A percentile compares a stretch with the other conserved stretches of the same genome.
Conservation (phyloP, 2,797 vertebrate genomes). For the Lacerta viridis region DNA sequence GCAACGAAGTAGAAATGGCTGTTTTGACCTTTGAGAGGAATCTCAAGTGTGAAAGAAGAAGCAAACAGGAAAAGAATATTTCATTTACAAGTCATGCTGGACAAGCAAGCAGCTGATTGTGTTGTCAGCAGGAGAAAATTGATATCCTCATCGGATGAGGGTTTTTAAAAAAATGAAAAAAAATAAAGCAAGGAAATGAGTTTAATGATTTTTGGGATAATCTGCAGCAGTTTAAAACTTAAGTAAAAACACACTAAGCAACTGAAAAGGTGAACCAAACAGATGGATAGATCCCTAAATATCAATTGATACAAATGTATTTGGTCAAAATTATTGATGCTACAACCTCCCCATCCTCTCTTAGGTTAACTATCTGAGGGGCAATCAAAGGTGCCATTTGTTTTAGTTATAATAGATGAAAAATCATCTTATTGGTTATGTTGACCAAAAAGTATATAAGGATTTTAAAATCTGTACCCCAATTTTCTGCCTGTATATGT, state of each 20-base stretch:
- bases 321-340: slow-evolving; percentile 14
- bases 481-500: not conserved
- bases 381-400: not conserved
- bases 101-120: not conserved
- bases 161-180: slow-evolving; percentile 1
- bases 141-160: not conserved
- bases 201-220: slow-evolving; percentile 28
- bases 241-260: not conserved
- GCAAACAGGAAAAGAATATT: not conserved
- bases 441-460: not conserved
- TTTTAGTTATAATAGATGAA: not conserved
- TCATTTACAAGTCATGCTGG: not conserved
- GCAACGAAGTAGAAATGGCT: not conserved
- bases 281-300: slow-evolving; percentile 1
- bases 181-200: not conserved
- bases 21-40: not conserved
- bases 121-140: not conserved
- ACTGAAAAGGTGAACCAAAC: not conserved
- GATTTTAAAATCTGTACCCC: not conserved
- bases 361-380: not conserved
- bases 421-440: not conserved
- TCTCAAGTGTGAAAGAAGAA: not conserved
- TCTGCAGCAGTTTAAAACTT: not conserved
- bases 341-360: not conserved
- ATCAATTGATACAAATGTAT: slow-evolving; percentile 46